These are phyloP conservation scores for Pipistrellus pygmaeus DNA, from an alignment of 2,797 vertebrate species.

Conservation along the genomic window DNA sequence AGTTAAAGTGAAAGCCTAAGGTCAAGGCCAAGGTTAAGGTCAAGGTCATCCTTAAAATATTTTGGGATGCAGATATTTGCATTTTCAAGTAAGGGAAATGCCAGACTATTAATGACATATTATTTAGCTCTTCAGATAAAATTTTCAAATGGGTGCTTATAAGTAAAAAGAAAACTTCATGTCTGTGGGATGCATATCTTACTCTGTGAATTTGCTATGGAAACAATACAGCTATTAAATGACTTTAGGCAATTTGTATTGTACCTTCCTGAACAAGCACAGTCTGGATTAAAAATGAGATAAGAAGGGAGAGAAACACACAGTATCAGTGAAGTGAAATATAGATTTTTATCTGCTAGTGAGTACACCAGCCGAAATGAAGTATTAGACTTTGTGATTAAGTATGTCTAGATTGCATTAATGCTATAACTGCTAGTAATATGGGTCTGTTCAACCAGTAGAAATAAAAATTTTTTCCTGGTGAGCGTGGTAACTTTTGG, in stretches of 20 bases:
- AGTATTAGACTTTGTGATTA: not conserved
- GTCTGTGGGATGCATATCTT: not conserved
- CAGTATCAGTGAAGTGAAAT: not conserved
- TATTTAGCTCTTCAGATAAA: not conserved
- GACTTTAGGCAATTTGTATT: not conserved
- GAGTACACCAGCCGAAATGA: not conserved
- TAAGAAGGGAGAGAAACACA: not conserved
- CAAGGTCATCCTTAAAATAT: not conserved
- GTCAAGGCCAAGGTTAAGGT: not conserved
- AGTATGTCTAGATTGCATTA: not conserved
- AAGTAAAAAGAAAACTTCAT: slow-evolving; percentile 11
- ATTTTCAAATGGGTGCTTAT: not conserved
- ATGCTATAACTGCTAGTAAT: not conserved
- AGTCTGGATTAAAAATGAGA: not conserved
- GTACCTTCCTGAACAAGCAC: not conserved
- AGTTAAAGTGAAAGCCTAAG: not conserved
- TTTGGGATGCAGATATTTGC: not conserved
- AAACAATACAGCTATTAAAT: not conserved
- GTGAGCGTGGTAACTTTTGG: not conserved
- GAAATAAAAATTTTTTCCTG: not conserved
- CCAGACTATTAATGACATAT: not conserved
- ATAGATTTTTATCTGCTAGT: not conserved
- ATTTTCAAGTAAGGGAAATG: not conserved
- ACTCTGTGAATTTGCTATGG: not conserved
- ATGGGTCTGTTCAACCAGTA: not conserved